Evolutionary conservation across 2,113 vertebrate genomes (phyloP).

Genomic region (Corydoras sp.): DNA sequence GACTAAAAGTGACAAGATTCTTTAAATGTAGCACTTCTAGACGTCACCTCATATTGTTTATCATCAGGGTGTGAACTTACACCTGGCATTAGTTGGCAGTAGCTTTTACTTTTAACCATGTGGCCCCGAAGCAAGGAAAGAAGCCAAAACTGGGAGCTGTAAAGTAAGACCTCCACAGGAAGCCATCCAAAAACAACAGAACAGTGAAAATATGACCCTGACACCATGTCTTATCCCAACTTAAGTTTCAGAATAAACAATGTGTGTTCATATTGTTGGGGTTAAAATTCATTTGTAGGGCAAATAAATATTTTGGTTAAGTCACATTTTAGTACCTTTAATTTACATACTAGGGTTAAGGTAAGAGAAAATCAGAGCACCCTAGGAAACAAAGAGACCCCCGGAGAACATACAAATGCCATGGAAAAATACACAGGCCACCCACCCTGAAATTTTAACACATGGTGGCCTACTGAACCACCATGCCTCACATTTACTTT

Average conservation of each 20-base stretch:
- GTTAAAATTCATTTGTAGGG: constrained; percentile 17
- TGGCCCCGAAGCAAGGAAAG: not conserved
- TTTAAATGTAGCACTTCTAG: not conserved
- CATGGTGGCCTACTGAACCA: too few relatives aligned
- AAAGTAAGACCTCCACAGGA: constrained; percentile 32
- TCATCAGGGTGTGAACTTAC: constrained; percentile 14
- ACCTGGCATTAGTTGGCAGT: constrained; percentile 26
- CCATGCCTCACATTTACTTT: too few relatives aligned
- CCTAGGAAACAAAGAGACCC: too few relatives aligned
- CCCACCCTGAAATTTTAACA: too few relatives aligned
- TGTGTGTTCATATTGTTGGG: constrained; percentile 15
- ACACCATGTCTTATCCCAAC: constrained; percentile 40
- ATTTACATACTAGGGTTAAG: too few relatives aligned
- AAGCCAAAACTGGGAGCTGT: constrained; percentile 31
- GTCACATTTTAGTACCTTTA: not conserved
- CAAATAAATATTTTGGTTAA: constrained; percentile 24
- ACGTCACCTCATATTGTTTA: not conserved
- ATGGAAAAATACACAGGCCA: too few relatives aligned
- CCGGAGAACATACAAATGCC: too few relatives aligned
- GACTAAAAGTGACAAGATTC: too few relatives aligned
- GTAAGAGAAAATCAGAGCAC: too few relatives aligned
- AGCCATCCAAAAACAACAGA: constrained; percentile 48
- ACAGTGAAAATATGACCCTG: constrained; percentile 31
- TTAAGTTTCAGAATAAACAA: constrained; percentile 54
- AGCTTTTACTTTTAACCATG: not conserved